Evolutionary conservation across 2,888 invertebrate genomes (phyloP), one percentile per base, ranked within the genome.

Genomic region (Germaria angustata): DNA sequence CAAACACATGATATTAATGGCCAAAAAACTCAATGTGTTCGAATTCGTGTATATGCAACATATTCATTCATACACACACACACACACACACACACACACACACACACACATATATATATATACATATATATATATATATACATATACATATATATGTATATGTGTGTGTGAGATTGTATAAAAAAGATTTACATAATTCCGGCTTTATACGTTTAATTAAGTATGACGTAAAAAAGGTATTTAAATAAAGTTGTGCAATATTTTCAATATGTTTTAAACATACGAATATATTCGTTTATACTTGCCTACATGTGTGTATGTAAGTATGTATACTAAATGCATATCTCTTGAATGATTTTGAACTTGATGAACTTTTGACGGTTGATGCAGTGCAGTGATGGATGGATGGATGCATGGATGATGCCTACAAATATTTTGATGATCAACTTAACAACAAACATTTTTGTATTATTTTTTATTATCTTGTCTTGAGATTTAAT

Each of bases 151-250:
- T 17, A 1, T 34, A 22, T 36, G 7, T 8, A 2, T 28, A 5
- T 59, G 17, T 15, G 5, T 63, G 11, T n/a, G 39, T 39, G 11
- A n/a, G 44, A 13, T 17, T 59, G 22, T 49, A 17, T 61, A 72
- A 73, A 77, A 13, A 69, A 34, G 28, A 78, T 79, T 82, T 82
- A 79, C 78, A 82, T 79, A 79, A 82, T 65, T 82, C 75, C 75
- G 78, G 59, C 73, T 78, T 79, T 71, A 59, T 73, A 65, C 51
- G 59, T 71, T 20, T 20, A 57, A 34, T 57, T 71, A 57, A 57
- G 49, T 44, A 69, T 75, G 78, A 82, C 69, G 73, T 78, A 78
- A 49, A 68, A 76, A 81, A 46, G 6, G 34, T 71, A 41, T 55
- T 63, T 41, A 73, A 75, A 36, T 41, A 44, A 78, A 44, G 49